Conservation (phyloP, 2,113 vertebrate genomes). For the Panurus biarmicus region DNA sequence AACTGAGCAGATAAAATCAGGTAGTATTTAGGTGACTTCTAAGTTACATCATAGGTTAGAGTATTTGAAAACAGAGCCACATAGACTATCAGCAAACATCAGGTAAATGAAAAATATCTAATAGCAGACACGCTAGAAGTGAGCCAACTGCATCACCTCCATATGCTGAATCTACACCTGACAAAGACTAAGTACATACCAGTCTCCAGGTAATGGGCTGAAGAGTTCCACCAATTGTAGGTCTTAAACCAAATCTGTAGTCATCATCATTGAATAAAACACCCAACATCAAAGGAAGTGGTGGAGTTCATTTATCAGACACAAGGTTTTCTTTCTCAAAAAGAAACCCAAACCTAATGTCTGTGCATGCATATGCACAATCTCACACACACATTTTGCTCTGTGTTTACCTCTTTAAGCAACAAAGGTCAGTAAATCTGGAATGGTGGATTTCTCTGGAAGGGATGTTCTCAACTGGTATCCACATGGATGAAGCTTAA, state of each 20-base stretch:
- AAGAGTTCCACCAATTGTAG: not conserved
- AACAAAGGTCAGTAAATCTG: not conserved
- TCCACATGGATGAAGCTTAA: not conserved
- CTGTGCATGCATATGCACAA: fast-evolving
- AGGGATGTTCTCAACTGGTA: not conserved
- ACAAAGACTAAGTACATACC: not conserved
- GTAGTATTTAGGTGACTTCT: not conserved
- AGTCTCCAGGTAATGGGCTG: not conserved
- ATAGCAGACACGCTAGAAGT: not conserved
- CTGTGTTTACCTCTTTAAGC: not conserved
- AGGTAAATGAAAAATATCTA: not conserved
- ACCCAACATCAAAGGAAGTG: not conserved
- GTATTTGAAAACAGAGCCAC: not conserved
- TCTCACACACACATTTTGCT: not conserved
- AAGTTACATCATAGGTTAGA: not conserved
- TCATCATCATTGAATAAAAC: not conserved
- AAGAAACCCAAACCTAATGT: not conserved
- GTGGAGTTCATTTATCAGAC: not conserved
- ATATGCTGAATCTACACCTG: not conserved
- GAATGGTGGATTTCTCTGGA: not conserved
- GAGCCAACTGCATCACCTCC: not conserved
- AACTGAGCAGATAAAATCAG: not conserved
- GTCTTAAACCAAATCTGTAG: not conserved
- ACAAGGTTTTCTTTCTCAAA: not conserved
- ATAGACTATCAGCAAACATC: not conserved